These are phyloP conservation scores for Spisula solida DNA, from an alignment of 2,888 invertebrate species.

Conservation along the genomic window DNA sequence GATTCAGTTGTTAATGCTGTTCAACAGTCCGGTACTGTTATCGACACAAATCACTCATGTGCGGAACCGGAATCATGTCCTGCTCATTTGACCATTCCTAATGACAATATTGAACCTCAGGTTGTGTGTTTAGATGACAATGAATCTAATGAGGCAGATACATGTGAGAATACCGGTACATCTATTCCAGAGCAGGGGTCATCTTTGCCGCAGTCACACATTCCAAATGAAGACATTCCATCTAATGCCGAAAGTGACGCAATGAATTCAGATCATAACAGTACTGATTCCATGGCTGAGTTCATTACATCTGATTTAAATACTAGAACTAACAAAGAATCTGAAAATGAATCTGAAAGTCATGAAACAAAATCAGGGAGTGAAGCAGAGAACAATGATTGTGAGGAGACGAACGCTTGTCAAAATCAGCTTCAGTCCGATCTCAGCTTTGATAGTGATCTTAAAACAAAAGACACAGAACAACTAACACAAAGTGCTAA, in stretches of 20 bases:
- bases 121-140: conserved; percentile 10
- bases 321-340: neutral
- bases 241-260: neutral
- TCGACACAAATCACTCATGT: neutral
- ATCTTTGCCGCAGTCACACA: neutral
- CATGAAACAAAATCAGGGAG: neutral
- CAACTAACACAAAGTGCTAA: neutral
- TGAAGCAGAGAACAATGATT: conserved; percentile 3
- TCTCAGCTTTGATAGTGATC: conserved; percentile 26
- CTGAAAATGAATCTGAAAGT: neutral
- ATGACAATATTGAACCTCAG: neutral
- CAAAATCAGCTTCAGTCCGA: conserved; percentile 2
- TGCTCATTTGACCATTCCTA: conserved; percentile 16
- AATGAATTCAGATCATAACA: neutral
- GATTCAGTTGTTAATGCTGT: neutral
- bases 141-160: neutral
- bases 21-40: neutral
- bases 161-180: neutral
- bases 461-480: neutral
- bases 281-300: neutral
- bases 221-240: neutral
- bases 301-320: neutral
- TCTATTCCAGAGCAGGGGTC: neutral
- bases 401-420: neutral
- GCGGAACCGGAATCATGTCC: conserved; percentile 16